Percentiles rank a stretch among this genome's conserved stretches.
These are phyloP conservation scores for Zaprionus lineosus DNA, from an alignment of 2,888 invertebrate species.

Conservation along the genomic window DNA sequence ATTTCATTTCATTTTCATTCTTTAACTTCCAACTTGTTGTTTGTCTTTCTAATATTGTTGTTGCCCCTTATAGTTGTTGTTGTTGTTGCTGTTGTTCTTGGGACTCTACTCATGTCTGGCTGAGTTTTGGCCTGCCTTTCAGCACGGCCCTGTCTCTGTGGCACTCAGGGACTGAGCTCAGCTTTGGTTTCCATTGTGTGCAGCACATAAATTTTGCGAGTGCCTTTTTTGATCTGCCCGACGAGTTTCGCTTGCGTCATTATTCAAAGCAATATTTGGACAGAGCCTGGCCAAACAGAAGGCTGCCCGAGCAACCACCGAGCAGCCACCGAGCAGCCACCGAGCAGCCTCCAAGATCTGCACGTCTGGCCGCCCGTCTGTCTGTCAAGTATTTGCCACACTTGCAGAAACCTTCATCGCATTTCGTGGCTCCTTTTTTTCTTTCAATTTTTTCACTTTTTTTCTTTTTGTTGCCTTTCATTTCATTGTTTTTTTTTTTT, in stretches of 20 bases:
- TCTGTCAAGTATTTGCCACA: slow-evolving; percentile 43
- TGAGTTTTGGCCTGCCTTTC: too few relatives aligned
- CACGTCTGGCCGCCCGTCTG: not conserved
- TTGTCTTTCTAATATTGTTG: slow-evolving; percentile 2
- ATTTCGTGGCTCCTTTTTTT: too few relatives aligned
- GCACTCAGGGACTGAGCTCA: too few relatives aligned
- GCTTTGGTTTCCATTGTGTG: slow-evolving; percentile 25
- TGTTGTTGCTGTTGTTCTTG: slow-evolving; percentile 15
- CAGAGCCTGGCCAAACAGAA: slow-evolving; percentile 39
- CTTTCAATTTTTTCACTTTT: too few relatives aligned
- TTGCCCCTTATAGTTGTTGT: slow-evolving; percentile 19
- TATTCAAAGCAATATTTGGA: slow-evolving; percentile 44
- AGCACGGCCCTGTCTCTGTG: too few relatives aligned
- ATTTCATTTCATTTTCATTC: slow-evolving; percentile 70
- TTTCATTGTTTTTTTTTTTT: not conserved
- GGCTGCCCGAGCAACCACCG: slow-evolving; percentile 19
- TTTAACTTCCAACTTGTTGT: slow-evolving; percentile 21
- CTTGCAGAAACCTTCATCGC: slow-evolving; percentile 25
- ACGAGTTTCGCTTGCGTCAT: slow-evolving; percentile 53
- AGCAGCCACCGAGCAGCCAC: slow-evolving; percentile 10
- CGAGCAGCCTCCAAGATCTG: slow-evolving; percentile 16
- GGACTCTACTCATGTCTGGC: slow-evolving; percentile 6
- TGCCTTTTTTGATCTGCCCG: slow-evolving; percentile 52
- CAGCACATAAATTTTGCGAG: slow-evolving; percentile 34
- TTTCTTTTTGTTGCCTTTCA: not conserved